A percentile compares a stretch with the other conserved stretches of the same genome.
phyloP scores from a whole-genome alignment of 2,113 vertebrate species.

The Platysteira castanea region DNA sequence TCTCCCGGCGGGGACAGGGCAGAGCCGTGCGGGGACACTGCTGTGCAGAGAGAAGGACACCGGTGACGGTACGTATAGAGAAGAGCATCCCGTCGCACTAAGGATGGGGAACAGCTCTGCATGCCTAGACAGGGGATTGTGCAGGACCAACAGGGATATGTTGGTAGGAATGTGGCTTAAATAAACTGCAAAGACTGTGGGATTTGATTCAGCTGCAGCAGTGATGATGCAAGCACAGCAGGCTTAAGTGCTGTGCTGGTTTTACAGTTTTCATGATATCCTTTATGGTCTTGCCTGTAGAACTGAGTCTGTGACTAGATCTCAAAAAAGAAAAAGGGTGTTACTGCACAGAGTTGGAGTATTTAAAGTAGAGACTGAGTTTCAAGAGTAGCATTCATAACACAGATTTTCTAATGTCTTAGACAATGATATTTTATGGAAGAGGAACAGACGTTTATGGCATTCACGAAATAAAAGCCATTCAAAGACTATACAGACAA shows the following conservation, averaged over 20 bases:
- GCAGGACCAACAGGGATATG: neutral
- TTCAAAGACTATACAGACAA: neutral
- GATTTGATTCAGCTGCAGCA: neutral
- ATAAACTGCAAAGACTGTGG: neutral
- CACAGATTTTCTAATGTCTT: neutral
- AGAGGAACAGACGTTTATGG: neutral
- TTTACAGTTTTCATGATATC: neutral
- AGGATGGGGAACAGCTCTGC: neutral
- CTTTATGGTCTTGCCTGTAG: neutral
- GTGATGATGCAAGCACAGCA: neutral
- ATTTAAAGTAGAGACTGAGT: neutral
- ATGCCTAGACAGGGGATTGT: neutral
- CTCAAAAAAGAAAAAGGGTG: neutral
- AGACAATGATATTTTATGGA: neutral
- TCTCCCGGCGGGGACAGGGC: neutral
- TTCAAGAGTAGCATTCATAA: neutral
- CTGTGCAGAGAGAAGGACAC: neutral
- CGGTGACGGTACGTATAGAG: accelerated
- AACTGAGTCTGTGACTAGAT: neutral
- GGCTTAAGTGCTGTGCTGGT: neutral
- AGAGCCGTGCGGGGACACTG: accelerated
- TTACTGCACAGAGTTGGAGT: neutral
- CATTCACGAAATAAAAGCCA: neutral
- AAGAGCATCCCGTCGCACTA: accelerated
- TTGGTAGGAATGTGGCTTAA: neutral